Conservation (phyloP, 2,797 vertebrate species). For the Loriculus beryllinus region DNA sequence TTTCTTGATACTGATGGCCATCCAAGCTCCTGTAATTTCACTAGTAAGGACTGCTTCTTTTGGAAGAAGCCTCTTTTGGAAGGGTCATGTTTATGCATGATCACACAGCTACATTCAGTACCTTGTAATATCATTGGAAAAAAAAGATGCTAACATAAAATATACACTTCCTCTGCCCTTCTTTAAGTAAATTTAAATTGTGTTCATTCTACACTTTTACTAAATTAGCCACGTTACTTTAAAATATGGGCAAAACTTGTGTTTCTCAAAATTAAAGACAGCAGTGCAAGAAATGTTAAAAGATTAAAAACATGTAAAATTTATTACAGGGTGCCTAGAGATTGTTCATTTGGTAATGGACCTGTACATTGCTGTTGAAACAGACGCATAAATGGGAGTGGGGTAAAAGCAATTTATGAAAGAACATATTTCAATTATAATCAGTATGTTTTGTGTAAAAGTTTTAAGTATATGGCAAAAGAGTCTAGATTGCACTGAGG, state of each 20-base stretch:
- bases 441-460: neutral
- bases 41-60: neutral
- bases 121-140: neutral
- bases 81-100: neutral
- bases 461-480: neutral
- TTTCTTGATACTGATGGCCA: constrained; percentile 22
- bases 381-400: neutral
- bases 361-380: neutral
- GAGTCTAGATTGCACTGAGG: neutral
- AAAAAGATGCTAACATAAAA: neutral
- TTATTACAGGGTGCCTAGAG: constrained; percentile 12
- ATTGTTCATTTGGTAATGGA: constrained; percentile 19
- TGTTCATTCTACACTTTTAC: neutral
- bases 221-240: neutral
- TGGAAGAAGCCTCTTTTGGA: neutral
- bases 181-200: neutral
- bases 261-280: constrained; percentile 17
- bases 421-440: neutral
- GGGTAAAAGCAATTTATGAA: neutral
- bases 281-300: neutral
- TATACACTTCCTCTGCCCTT: neutral
- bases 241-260: neutral
- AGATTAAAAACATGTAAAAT: constrained; percentile 17
- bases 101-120: neutral
- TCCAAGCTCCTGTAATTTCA: constrained; percentile 25